Evolutionary conservation across 2,888 invertebrate species (phyloP).

Genomic region (Cordilura impudica): DNA sequence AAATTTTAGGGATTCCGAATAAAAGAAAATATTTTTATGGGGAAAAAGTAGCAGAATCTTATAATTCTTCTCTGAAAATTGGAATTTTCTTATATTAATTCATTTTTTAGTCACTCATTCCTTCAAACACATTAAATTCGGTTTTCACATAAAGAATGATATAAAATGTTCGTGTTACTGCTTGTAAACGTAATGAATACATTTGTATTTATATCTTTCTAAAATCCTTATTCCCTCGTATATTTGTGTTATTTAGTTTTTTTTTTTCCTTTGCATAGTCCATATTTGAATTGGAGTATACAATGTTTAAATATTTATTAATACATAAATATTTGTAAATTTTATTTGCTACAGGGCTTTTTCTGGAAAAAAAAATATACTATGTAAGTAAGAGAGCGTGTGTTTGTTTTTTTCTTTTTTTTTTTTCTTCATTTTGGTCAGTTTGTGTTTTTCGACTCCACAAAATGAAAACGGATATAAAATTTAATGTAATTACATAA

Average conservation of each 20-base stretch:
- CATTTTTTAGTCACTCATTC: too few relatives aligned
- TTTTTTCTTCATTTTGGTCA: constrained; percentile 19
- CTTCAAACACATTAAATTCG: too few relatives aligned
- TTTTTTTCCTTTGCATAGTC: neutral
- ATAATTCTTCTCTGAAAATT: too few relatives aligned
- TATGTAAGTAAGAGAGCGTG: neutral
- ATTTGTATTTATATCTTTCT: constrained; percentile 41
- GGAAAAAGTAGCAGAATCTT: too few relatives aligned
- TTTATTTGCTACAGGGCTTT: constrained; percentile 40
- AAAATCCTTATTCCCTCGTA: constrained; percentile 26
- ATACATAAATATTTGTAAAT: constrained; percentile 58
- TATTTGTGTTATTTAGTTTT: neutral
- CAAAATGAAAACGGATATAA: constrained; percentile 23
- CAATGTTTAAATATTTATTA: constrained; percentile 58
- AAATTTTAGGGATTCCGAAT: too few relatives aligned
- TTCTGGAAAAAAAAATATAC: neutral
- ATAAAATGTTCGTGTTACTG: constrained; percentile 60
- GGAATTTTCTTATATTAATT: too few relatives aligned
- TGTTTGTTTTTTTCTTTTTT: neutral
- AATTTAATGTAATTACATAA: constrained; percentile 58
- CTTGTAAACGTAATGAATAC: constrained; percentile 57
- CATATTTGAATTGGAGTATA: constrained; percentile 17
- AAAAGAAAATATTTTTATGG: too few relatives aligned
- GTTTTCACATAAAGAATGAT: constrained; percentile 34
- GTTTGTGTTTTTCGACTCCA: neutral